Conservation (phyloP, 2,888 invertebrate species). For the Himalopsyche kuldschensis region DNA sequence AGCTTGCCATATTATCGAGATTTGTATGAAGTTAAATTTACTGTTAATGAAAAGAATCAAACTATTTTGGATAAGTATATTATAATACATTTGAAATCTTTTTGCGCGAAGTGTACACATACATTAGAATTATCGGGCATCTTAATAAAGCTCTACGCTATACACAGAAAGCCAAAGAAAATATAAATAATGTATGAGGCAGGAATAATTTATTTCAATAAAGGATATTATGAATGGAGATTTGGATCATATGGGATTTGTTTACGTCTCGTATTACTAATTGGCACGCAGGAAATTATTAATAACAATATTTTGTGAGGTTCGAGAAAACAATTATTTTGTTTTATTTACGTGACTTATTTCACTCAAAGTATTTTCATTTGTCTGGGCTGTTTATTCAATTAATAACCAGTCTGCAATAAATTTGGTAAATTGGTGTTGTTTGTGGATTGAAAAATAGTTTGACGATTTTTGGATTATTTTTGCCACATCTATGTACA, state of each 20-base stretch:
- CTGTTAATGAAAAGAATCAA: too few relatives aligned
- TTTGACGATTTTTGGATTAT: too few relatives aligned
- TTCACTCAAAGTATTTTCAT: not conserved
- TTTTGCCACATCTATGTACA: too few relatives aligned
- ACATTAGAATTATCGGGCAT: not conserved
- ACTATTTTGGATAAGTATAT: too few relatives aligned
- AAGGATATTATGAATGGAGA: not conserved
- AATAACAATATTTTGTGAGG: not conserved
- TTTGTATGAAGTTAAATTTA: too few relatives aligned
- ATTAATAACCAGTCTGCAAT: too few relatives aligned
- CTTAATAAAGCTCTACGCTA: not conserved
- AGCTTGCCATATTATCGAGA: too few relatives aligned
- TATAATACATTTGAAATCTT: not conserved
- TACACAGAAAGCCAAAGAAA: not conserved
- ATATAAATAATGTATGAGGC: not conserved
- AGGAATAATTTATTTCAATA: not conserved
- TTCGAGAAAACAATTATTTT: not conserved
- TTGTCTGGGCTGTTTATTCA: not conserved
- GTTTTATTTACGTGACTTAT: not conserved
- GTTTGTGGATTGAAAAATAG: too few relatives aligned
- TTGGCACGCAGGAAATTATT: not conserved
- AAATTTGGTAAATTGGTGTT: too few relatives aligned
- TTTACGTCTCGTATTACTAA: not conserved
- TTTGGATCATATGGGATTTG: not conserved
- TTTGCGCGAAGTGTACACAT: not conserved